Conservation (phyloP, 2,113 vertebrate genomes). For the Sinocyclocheilus anshuiensis region DNA sequence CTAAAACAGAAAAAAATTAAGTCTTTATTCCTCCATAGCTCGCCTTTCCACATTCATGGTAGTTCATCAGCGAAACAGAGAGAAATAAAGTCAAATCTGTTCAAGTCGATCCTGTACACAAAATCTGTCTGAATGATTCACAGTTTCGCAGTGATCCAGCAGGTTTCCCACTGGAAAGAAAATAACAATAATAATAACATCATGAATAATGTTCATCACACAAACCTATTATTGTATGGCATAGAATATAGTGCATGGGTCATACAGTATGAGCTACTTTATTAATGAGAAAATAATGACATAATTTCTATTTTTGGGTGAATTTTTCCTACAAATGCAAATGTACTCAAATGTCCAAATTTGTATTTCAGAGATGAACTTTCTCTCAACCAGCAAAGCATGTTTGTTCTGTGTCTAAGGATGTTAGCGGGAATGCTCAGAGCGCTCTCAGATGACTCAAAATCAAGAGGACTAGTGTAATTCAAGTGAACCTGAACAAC, state of each 20-base stretch:
- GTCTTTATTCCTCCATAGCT: neutral
- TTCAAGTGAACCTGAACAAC: constrained; percentile 53
- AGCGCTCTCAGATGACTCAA: neutral
- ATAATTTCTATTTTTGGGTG: neutral
- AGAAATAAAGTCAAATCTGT: neutral
- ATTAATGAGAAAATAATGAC: neutral
- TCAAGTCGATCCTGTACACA: neutral
- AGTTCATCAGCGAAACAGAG: neutral
- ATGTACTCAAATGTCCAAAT: neutral
- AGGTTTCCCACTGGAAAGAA: neutral
- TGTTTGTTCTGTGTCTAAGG: constrained; percentile 6
- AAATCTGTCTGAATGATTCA: neutral
- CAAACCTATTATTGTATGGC: neutral
- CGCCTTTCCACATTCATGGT: neutral
- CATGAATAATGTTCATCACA: neutral
- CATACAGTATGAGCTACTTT: neutral
- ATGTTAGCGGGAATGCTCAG: neutral
- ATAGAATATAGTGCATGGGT: neutral
- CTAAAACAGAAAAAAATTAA: neutral
- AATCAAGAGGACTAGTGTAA: constrained; percentile 45
- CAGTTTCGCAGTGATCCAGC: neutral
- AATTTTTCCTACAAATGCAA: neutral
- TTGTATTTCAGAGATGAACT: neutral
- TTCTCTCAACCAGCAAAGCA: neutral
- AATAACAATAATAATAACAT: neutral